Evolutionary conservation across 2,797 vertebrate genomes (phyloP).

Genomic region (Apodemus agrarius): DNA sequence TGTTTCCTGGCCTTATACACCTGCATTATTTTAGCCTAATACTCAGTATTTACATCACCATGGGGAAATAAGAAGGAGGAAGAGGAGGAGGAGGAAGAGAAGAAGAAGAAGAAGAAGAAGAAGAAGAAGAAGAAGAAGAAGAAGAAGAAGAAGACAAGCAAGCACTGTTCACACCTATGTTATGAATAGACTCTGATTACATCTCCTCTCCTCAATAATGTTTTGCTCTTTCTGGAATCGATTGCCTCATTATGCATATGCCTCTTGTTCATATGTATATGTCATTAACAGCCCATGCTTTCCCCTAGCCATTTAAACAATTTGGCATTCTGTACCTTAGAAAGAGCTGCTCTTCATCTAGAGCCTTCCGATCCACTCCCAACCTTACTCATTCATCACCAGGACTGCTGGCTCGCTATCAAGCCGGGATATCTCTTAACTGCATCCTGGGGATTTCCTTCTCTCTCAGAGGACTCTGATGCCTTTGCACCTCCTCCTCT

Average conservation of each 20-base stretch:
- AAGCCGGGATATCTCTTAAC: background rate
- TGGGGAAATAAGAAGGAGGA: background rate
- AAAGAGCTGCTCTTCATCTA: background rate
- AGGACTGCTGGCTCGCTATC: background rate
- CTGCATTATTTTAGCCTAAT: background rate
- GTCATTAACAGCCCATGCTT: background rate
- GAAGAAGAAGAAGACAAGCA: background rate
- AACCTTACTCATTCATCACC: background rate
- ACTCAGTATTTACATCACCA: background rate
- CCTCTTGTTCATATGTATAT: background rate
- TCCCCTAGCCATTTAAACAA: background rate
- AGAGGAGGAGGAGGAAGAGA: too few relatives aligned
- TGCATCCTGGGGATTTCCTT: slow-evolving; percentile 15
- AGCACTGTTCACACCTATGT: background rate
- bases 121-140: too few relatives aligned
- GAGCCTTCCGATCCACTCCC: background rate
- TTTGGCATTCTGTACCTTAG: background rate
- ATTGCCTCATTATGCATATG: background rate
- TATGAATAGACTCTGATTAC: background rate
- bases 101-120: background rate
- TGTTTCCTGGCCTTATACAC: background rate
- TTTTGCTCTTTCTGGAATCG: background rate
- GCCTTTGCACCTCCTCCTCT: background rate
- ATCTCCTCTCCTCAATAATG: background rate
- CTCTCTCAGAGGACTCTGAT: background rate